Evolutionary conservation across 2,113 vertebrate species (phyloP).

Genomic region (Lipotes vexillifer): DNA sequence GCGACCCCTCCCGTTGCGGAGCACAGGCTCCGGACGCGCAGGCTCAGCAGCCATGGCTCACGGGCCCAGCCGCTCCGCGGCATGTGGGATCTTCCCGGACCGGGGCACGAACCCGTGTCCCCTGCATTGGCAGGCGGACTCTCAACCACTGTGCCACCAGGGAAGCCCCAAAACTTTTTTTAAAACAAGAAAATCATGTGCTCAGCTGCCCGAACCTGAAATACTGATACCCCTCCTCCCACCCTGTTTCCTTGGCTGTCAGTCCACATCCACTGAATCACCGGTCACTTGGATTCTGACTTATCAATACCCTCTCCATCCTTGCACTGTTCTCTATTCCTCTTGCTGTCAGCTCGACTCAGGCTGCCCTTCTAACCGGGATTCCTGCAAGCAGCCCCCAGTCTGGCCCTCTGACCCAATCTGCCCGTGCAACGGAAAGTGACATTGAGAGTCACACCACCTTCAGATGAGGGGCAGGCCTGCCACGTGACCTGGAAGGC

Average conservation of each 20-base stretch:
- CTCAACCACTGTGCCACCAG: no score
- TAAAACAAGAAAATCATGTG: background rate
- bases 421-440: background rate
- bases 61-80: no score
- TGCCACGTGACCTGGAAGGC: background rate
- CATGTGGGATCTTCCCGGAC: no score
- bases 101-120: no score
- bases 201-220: background rate
- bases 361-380: background rate
- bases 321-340: background rate
- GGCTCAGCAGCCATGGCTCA: no score
- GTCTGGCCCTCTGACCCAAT: background rate
- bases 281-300: background rate
- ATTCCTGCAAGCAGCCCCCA: background rate
- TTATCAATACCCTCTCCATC: background rate
- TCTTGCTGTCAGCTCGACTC: no score
- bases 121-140: no score
- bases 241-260: background rate
- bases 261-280: background rate
- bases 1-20: accelerated
- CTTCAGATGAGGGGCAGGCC: background rate
- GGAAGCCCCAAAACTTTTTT: background rate
- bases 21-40: no score
- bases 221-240: no score
- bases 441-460: background rate